phyloP scores from a whole-genome alignment of 1,140 invertebrate genomes.

The Diorhabda elongata region DNA sequence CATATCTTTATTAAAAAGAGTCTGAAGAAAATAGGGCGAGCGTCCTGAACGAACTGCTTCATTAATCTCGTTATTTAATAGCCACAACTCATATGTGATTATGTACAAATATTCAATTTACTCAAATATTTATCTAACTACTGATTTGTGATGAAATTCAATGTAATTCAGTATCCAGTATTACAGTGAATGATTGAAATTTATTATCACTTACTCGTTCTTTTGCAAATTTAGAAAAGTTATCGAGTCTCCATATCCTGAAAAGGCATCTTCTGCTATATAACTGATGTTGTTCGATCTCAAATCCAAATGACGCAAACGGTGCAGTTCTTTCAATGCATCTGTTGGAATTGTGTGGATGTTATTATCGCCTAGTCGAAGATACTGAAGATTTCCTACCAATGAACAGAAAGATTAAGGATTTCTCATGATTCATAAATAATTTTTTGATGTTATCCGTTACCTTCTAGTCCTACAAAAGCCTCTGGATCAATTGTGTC shows the following conservation, averaged over 20 bases:
- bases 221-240: constrained; percentile 88
- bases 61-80: too few relatives aligned
- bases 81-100: too few relatives aligned
- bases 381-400: constrained; percentile 76
- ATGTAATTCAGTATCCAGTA: too few relatives aligned
- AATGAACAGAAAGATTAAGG: not conserved
- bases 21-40: too few relatives aligned
- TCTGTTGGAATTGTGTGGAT: constrained; percentile 77
- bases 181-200: too few relatives aligned
- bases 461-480: constrained; percentile 82
- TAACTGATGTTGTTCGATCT: constrained; percentile 80
- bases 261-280: constrained; percentile 79
- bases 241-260: constrained; percentile 85
- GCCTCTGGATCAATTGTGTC: constrained; percentile 73
- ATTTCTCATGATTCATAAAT: not conserved
- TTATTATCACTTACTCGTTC: constrained; percentile 70
- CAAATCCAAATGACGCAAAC: constrained; percentile 81
- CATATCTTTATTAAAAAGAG: too few relatives aligned
- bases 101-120: too few relatives aligned
- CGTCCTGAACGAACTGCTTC: too few relatives aligned
- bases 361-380: constrained; percentile 81
- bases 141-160: too few relatives aligned
- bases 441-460: constrained; percentile 19
- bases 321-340: constrained; percentile 72
- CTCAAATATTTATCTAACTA: too few relatives aligned